Evolutionary conservation across 2,797 vertebrate species (phyloP).

Genomic region (Sebastes diaconus): DNA sequence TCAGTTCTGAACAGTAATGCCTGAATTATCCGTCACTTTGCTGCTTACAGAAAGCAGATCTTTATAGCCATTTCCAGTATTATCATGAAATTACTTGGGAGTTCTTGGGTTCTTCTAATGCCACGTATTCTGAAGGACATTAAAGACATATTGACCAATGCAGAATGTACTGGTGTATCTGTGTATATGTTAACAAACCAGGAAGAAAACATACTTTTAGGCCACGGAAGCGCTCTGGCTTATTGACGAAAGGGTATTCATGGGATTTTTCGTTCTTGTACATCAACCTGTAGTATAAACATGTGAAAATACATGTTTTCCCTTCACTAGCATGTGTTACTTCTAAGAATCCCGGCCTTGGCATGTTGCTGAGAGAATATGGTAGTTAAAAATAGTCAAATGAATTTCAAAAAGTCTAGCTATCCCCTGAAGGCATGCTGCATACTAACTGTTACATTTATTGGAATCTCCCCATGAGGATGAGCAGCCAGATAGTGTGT

Average conservation of each 20-base stretch:
- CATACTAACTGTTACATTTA: slow-evolving; percentile 70
- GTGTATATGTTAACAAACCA: slow-evolving; percentile 18
- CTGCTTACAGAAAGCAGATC: background rate
- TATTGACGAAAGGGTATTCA: slow-evolving; percentile 6
- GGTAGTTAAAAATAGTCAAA: slow-evolving; percentile 5
- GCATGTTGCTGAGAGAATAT: background rate
- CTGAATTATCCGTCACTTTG: slow-evolving; percentile 2
- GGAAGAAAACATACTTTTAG: slow-evolving; percentile 41
- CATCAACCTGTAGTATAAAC: background rate
- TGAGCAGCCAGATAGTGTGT: slow-evolving; percentile 51
- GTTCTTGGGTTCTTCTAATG: slow-evolving; percentile 1
- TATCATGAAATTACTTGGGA: slow-evolving; percentile 5
- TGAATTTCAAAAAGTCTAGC: slow-evolving; percentile 14
- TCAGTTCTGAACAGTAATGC: background rate
- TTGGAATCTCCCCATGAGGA: slow-evolving; percentile 57
- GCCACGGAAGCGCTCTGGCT: slow-evolving; percentile 6
- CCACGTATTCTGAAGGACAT: slow-evolving; percentile 12
- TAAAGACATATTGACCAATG: background rate
- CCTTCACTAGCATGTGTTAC: background rate
- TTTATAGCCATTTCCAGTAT: background rate
- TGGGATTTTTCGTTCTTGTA: background rate
- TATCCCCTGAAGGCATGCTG: slow-evolving; percentile 36
- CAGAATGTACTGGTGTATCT: background rate
- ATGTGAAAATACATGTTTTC: background rate
- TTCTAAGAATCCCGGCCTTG: background rate